Conservation (phyloP, 2,113 vertebrate species). For the Catharus bicknelli region DNA sequence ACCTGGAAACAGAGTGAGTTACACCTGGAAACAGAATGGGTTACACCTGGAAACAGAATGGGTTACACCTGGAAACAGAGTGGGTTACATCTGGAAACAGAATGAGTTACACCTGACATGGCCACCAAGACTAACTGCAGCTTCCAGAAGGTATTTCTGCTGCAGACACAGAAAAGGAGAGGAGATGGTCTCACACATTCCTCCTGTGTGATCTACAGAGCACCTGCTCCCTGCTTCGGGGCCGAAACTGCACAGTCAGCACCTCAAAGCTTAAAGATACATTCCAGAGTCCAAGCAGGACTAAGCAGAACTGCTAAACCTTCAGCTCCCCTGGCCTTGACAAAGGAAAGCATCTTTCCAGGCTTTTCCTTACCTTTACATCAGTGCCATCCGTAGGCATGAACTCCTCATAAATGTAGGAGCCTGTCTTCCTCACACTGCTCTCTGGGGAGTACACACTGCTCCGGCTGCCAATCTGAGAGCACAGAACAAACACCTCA, state of each 20-base stretch:
- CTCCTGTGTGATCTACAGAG: background rate
- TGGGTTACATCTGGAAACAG: constrained; percentile 83
- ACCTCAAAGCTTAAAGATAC: background rate
- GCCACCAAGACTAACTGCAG: background rate
- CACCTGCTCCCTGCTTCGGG: rapidly evolving
- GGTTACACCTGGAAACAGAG: constrained; percentile 84
- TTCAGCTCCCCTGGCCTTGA: background rate
- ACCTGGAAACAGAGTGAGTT: constrained; percentile 77
- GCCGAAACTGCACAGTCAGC: background rate
- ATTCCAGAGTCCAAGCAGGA: background rate
- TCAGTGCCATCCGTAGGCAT: constrained; percentile 99
- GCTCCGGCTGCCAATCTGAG: constrained; percentile 95
- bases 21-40: background rate
- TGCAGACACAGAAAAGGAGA: background rate
- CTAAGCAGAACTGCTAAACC: background rate
- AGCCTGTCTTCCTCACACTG: constrained; percentile 96
- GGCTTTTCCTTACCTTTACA: constrained; percentile 85
- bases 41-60: constrained; percentile 83
- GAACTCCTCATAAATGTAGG: constrained; percentile 98
- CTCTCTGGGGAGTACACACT: constrained; percentile 98
- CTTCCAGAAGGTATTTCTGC: background rate
- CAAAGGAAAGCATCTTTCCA: background rate
- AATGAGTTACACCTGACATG: background rate
- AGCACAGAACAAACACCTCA: background rate
- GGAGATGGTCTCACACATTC: rapidly evolving